These are phyloP conservation scores for Sturnus vulgaris DNA, from an alignment of 2,113 vertebrate genomes.

Conservation along the genomic window DNA sequence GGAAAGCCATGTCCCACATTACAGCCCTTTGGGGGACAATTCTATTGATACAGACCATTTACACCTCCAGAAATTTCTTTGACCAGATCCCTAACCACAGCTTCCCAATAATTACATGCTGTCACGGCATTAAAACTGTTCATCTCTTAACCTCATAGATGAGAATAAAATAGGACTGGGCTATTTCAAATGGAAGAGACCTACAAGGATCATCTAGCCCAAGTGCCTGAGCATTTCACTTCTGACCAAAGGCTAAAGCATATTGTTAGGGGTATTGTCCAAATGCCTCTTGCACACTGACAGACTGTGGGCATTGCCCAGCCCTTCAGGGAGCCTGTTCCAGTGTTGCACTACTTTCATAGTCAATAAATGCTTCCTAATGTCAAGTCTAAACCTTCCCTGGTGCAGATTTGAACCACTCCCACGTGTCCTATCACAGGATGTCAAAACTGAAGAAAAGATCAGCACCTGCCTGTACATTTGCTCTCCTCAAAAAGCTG, in stretches of 20 bases:
- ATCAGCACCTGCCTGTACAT: background rate
- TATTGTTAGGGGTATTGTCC: background rate
- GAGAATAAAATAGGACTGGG: background rate
- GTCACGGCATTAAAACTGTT: background rate
- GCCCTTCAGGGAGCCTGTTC: background rate
- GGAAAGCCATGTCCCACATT: background rate
- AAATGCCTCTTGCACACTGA: background rate
- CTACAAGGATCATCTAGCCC: fast-evolving
- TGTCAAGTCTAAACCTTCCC: background rate
- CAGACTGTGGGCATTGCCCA: background rate
- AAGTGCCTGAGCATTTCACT: background rate
- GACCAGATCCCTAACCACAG: background rate
- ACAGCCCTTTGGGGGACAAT: background rate
- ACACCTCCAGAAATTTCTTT: background rate
- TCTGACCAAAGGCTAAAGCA: background rate
- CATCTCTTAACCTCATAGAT: background rate
- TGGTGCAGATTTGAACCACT: background rate
- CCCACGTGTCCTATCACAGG: background rate
- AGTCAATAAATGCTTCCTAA: background rate
- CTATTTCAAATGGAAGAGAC: background rate
- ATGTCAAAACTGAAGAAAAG: background rate
- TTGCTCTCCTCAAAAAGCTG: background rate
- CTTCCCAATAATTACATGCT: background rate
- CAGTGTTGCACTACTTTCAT: background rate
- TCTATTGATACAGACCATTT: background rate